Evolutionary conservation across 2,797 vertebrate species (phyloP).

Genomic region (Zenarchopterus dispar): DNA sequence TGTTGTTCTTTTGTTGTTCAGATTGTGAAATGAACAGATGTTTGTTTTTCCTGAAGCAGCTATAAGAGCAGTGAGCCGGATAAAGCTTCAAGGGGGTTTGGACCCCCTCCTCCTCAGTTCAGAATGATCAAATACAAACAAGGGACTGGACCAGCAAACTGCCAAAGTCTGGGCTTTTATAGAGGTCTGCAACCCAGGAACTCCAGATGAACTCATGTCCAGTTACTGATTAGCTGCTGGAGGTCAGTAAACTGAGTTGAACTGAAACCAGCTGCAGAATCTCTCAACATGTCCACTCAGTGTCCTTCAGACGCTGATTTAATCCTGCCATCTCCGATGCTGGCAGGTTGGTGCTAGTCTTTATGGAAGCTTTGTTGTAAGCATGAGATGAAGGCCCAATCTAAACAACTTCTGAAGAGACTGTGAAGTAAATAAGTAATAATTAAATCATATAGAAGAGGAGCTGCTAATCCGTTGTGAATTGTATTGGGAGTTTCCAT

Average conservation of each 20-base stretch:
- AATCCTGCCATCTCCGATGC: background rate
- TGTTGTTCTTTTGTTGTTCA: too few species aligned
- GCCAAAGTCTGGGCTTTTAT: too few species aligned
- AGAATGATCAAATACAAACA: background rate
- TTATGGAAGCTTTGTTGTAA: background rate
- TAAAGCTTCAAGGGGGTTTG: background rate
- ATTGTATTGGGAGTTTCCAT: too few species aligned
- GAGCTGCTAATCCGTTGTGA: too few species aligned
- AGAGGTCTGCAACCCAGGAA: background rate
- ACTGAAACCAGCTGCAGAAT: background rate
- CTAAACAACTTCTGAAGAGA: background rate
- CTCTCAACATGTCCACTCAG: background rate
- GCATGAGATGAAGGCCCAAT: background rate
- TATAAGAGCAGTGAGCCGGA: background rate
- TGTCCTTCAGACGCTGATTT: background rate
- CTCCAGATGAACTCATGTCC: background rate
- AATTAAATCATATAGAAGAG: too few species aligned
- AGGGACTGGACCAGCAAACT: background rate
- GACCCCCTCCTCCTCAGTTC: background rate
- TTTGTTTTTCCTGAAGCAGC: slow-evolving; percentile 2
- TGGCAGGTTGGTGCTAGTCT: background rate
- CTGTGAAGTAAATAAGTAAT: too few species aligned
- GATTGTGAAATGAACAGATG: background rate
- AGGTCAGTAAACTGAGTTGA: too few species aligned
- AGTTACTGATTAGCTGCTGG: slow-evolving; percentile 7